Percentiles rank a stretch among this genome's conserved stretches.
Evolutionary conservation across 2,113 vertebrate species (phyloP).

Genomic region (Tricholaema leucomelas): DNA sequence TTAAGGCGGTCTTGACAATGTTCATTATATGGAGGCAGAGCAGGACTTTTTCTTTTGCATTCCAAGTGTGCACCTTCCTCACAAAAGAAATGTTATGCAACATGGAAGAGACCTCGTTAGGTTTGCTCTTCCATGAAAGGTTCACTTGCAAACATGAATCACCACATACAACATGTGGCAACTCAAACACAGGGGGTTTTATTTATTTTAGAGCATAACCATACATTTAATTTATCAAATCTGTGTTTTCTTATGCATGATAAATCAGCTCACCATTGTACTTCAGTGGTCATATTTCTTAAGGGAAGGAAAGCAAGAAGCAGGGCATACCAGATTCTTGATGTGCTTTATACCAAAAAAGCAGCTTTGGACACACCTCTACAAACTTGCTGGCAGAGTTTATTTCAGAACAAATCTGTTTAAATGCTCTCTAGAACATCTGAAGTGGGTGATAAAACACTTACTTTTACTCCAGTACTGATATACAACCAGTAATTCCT

Average conservation of each 20-base stretch:
- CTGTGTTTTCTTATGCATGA: not conserved
- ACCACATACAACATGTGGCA: not conserved
- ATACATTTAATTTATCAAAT: slow-evolving; percentile 20
- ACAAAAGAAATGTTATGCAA: not conserved
- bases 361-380: not conserved
- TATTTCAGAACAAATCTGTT: not conserved
- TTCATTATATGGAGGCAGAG: not conserved
- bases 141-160: not conserved
- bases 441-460: slow-evolving; percentile 4
- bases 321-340: not conserved
- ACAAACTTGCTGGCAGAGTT: not conserved
- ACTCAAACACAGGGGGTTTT: not conserved
- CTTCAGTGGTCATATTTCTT: not conserved
- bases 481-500: slow-evolving; percentile 26
- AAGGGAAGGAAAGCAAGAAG: slow-evolving; percentile 14
- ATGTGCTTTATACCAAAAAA: slow-evolving; percentile 14
- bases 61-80: not conserved
- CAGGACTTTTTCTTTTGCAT: not conserved
- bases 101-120: not conserved
- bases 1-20: not conserved
- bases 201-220: not conserved
- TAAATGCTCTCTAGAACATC: not conserved
- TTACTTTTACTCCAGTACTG: slow-evolving; percentile 44
- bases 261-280: not conserved
- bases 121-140: not conserved